Percentiles rank a stretch among this genome's conserved stretches.
These are phyloP conservation scores for Bimastos eiseni DNA, from an alignment of 2,888 invertebrate genomes.

Conservation along the genomic window DNA sequence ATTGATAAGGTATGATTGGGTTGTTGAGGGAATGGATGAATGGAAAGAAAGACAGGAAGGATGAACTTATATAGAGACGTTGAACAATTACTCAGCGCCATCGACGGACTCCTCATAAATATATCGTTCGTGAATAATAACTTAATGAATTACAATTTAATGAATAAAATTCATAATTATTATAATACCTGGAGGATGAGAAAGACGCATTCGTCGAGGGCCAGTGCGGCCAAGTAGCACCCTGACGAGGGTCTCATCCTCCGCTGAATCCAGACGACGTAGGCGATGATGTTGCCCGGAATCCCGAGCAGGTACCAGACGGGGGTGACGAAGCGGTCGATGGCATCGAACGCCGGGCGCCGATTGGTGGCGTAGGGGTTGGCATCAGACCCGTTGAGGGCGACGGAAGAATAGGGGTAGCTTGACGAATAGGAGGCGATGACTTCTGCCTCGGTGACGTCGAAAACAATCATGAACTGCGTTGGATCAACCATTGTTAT, in stretches of 20 bases:
- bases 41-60: neutral
- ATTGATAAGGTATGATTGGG: no score
- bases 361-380: conserved; percentile 18
- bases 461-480: neutral
- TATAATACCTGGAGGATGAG: conserved; percentile 50
- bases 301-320: conserved; percentile 57
- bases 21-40: neutral
- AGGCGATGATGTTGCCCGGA: conserved; percentile 58
- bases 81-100: no score
- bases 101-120: no score
- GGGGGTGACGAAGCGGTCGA: conserved; percentile 53
- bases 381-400: neutral
- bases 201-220: conserved; percentile 57
- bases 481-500: neutral
- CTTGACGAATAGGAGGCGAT: neutral
- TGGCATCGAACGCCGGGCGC: conserved; percentile 36
- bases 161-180: no score
- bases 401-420: neutral
- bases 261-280: conserved; percentile 58
- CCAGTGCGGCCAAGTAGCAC: conserved; percentile 59
- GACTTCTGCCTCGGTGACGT: neutral
- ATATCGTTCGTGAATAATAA: no score
- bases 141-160: no score
- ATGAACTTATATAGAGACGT: no score
- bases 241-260: conserved; percentile 61